Percentiles rank a stretch among this genome's conserved stretches.
phyloP scores from a whole-genome alignment of 2,888 invertebrate genomes.

The Plagodis pulveraria region DNA sequence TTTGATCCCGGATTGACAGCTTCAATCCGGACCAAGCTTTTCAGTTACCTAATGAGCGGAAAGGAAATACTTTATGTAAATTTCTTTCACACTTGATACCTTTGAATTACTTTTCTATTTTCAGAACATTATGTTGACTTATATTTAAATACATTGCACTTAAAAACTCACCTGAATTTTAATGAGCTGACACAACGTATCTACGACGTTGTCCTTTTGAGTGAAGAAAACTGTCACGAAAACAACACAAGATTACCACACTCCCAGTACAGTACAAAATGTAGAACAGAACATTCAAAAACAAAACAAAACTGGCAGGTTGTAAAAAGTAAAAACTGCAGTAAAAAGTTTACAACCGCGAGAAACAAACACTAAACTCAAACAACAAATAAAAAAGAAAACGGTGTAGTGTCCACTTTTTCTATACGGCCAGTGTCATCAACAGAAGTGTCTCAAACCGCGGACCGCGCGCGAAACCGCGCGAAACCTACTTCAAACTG shows the following conservation, averaged over 20 bases:
- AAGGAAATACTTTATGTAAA: no score
- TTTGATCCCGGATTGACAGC: no score
- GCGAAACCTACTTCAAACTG: slow-evolving; percentile 19
- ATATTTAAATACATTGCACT: background rate
- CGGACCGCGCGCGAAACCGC: slow-evolving; percentile 17
- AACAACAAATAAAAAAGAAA: slow-evolving; percentile 1
- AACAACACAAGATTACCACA: background rate
- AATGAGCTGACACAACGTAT: background rate
- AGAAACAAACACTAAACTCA: background rate
- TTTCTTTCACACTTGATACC: no score
- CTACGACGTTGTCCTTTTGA: background rate
- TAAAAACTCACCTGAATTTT: slow-evolving; percentile 1
- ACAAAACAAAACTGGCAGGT: background rate
- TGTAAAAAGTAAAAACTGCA: background rate
- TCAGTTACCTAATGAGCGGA: no score
- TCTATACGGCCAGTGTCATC: slow-evolving; percentile 8
- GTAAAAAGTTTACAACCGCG: background rate
- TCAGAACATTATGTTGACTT: no score
- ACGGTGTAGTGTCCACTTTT: slow-evolving; percentile 4
- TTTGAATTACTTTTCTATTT: no score
- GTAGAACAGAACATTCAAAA: background rate
- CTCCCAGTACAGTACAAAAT: background rate
- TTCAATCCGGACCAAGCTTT: no score
- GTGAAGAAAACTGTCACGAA: background rate
- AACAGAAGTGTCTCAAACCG: slow-evolving; percentile 11